phyloP scores from a whole-genome alignment of 2,113 vertebrate genomes.

The human (Homo sapiens) region DNA sequence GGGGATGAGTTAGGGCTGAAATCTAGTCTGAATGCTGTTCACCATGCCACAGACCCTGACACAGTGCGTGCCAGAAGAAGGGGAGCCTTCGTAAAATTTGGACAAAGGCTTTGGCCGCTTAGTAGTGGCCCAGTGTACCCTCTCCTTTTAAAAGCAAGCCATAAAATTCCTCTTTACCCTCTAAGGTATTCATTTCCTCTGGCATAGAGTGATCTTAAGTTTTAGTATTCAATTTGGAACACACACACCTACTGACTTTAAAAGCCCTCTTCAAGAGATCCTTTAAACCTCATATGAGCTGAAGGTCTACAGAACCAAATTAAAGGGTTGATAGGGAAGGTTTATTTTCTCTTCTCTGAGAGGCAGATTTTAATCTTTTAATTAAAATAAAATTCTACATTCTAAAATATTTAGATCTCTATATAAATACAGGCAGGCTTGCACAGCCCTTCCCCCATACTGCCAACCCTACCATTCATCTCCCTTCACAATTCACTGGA shows the following conservation, averaged over 20 bases:
- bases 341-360: conserved; percentile 16
- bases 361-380: conserved; percentile 57
- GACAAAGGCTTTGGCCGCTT: neutral
- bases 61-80: neutral
- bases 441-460: neutral
- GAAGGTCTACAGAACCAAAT: conserved; percentile 20
- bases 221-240: conserved; percentile 35
- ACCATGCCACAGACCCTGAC: neutral
- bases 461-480: neutral
- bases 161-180: neutral
- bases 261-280: neutral
- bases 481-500: neutral
- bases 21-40: neutral
- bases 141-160: neutral
- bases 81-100: neutral
- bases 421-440: neutral
- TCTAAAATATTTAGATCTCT: conserved; percentile 28
- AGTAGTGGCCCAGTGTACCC: neutral
- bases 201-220: neutral
- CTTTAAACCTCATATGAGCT: conserved; percentile 56
- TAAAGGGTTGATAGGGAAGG: conserved; percentile 46
- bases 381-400: conserved; percentile 50
- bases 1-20: neutral
- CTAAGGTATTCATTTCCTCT: neutral
- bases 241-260: neutral